A percentile compares a stretch with the other conserved stretches of the same genome.
phyloP scores from a whole-genome alignment of 2,797 vertebrate genomes.

The Gorsachius magnificus region DNA sequence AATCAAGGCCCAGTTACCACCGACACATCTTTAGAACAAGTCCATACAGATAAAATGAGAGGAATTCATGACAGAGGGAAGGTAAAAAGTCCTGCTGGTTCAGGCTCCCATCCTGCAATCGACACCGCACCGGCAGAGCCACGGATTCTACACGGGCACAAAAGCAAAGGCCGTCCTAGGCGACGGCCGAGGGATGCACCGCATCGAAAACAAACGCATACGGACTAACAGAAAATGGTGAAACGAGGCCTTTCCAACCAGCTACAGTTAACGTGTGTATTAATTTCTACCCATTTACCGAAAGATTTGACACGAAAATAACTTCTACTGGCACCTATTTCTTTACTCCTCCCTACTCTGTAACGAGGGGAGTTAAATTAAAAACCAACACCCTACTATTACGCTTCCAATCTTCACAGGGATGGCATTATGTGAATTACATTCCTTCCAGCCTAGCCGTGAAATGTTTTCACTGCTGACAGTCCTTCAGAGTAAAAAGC shows the following conservation, averaged over 20 bases:
- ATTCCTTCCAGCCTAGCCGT: not conserved
- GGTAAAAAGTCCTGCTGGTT: accelerated
- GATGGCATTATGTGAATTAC: not conserved
- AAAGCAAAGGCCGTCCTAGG: not conserved
- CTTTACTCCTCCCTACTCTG: not conserved
- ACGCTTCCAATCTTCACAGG: not conserved
- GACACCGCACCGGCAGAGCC: not conserved
- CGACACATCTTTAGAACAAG: not conserved
- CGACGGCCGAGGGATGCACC: not conserved
- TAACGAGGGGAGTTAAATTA: not conserved
- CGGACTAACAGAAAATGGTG: not conserved
- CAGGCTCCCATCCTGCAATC: not conserved
- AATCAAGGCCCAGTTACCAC: not conserved
- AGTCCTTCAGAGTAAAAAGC: not conserved
- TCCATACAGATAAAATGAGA: not conserved
- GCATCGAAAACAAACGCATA: accelerated
- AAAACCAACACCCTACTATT: not conserved
- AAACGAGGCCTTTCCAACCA: not conserved
- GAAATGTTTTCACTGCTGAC: not conserved
- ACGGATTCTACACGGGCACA: not conserved
- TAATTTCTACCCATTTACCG: not conserved
- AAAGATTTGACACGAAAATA: not conserved
- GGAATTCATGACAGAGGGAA: not conserved
- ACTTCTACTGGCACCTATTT: not conserved
- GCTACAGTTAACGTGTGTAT: not conserved